Base-by-base conservation (phyloP, 2,113 vertebrate species). In the Cinclus mexicanus region DNA sequence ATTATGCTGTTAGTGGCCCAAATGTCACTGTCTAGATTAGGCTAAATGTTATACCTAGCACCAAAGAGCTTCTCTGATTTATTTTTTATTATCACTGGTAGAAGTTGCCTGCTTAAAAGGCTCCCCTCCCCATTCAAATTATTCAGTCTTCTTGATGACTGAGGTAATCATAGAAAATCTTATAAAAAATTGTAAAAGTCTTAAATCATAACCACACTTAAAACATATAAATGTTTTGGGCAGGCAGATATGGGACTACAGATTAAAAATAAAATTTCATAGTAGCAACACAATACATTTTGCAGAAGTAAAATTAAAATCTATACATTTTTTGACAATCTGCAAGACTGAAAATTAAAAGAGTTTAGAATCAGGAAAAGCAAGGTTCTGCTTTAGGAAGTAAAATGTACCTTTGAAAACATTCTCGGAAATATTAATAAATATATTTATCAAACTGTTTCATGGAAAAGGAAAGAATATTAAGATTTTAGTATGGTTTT, bases 1-100 rank as follows among this genome's bases (percentile, higher is more conserved):
- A 98, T 98, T 97, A 98, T 97, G 97, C 96, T 91, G 96, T 98
- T 98, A 98, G 97, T 97, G 96, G 96, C 92, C 97, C 97, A 98
- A 98, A 98, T 97, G 97, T 97, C 97, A 98, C 96, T 95, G 94
- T 97, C 97, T 96, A 97, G 97, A 98, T 98, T 97, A 98, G 97
- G 97, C 92, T 97, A 97, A 98, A 98, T 94, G 97, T n/a, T n/a
- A 98, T 97, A 98, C 96, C 97, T 95, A 97, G 84, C 91, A 97
- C 93, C 79, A 81, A 97, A 97, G 95, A 97, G 96, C 96, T 96
- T 91, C 93, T 95, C 60, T 97, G 96, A 98, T 98, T 98, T 97
- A 97, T 98, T 97, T 97, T 97, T 98, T 98, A 98, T 96, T 94
- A 97, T 98, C 97, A 95, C 10, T 95, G 59, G 80, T 96, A 95